Evolutionary conservation across 1,140 invertebrate genomes (phyloP).

Genomic region (Drosophila punjabiensis): DNA sequence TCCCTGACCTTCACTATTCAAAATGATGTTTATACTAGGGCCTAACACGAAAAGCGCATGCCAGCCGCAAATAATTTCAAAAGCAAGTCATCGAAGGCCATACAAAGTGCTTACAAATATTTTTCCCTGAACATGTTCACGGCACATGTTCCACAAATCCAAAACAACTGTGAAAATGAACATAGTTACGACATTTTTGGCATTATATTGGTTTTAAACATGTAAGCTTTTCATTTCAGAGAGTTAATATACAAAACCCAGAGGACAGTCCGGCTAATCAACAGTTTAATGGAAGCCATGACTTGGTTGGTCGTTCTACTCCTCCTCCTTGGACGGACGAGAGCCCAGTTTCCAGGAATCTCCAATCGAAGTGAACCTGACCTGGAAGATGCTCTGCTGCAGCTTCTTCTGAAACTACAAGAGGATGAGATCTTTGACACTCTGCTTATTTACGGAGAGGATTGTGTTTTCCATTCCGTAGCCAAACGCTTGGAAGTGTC

Average conservation of each 20-base stretch:
- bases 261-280: neutral
- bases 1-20: neutral
- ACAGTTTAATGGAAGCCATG: constrained; percentile 26
- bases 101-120: neutral
- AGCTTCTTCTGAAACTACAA: constrained; percentile 24
- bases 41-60: constrained; percentile 3
- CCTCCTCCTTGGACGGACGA: neutral
- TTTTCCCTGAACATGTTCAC: neutral
- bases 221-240: neutral
- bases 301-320: constrained; percentile 25
- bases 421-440: constrained; percentile 45
- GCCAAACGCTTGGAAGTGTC: constrained; percentile 6
- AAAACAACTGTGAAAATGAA: neutral
- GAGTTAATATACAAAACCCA: constrained; percentile 8
- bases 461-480: constrained; percentile 48
- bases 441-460: constrained; percentile 36
- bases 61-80: neutral
- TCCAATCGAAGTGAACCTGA: neutral
- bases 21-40: neutral
- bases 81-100: neutral
- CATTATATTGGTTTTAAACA: neutral
- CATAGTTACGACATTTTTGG: neutral
- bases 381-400: constrained; percentile 11
- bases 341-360: neutral
- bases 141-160: neutral